Evolutionary conservation across 2,888 invertebrate genomes (phyloP).

Genomic region (Copidosoma aretas): DNA sequence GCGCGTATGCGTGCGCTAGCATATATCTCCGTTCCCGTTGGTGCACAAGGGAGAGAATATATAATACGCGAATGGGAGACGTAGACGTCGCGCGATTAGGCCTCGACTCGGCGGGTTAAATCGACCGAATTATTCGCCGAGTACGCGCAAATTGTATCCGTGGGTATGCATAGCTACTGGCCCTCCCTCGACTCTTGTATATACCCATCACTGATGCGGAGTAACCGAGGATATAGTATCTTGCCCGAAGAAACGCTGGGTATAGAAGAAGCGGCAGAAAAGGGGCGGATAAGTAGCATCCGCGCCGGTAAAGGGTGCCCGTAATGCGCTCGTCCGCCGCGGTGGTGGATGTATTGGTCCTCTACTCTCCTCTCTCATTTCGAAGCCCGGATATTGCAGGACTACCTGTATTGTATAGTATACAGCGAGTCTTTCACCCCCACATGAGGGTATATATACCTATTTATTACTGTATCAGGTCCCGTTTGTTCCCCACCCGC

Average conservation of each 20-base stretch:
- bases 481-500: not conserved
- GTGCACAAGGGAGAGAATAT: not conserved
- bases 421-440: too few species aligned
- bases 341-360: too few species aligned
- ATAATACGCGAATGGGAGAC: conserved; percentile 1
- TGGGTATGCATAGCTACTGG: too few species aligned
- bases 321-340: too few species aligned
- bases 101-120: conserved; percentile 29
- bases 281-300: not conserved
- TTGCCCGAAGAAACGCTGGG: too few species aligned
- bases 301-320: not conserved
- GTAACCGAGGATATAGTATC: too few species aligned
- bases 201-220: too few species aligned
- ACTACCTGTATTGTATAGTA: too few species aligned
- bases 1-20: not conserved
- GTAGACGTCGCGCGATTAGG: conserved; percentile 32
- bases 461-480: too few species aligned
- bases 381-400: too few species aligned
- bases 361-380: not conserved
- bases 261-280: too few species aligned
- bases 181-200: not conserved
- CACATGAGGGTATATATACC: too few species aligned
- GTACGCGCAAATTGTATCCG: conserved; percentile 31
- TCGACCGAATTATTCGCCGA: conserved; percentile 33
- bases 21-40: not conserved